These are phyloP conservation scores for Alfaro cultratus DNA, from an alignment of 2,797 vertebrate species.

Conservation along the genomic window DNA sequence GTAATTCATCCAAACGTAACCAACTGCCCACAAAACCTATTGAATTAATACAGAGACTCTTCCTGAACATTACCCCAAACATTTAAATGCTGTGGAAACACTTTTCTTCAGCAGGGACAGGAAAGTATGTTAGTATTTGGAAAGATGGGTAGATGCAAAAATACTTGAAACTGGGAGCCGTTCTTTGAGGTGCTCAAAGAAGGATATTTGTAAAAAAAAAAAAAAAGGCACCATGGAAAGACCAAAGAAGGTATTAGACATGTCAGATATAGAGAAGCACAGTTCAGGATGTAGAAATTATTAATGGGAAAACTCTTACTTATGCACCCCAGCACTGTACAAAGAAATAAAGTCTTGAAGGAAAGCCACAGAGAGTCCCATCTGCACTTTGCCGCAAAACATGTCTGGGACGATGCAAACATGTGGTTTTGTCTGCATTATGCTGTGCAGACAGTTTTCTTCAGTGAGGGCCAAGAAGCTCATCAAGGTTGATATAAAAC, in stretches of 20 bases:
- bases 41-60: not conserved
- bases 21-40: not conserved
- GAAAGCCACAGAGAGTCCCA: not conserved
- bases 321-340: not conserved
- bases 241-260: not conserved
- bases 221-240: not conserved
- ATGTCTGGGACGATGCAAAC: not conserved
- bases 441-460: not conserved
- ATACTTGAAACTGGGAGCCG: not conserved
- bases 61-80: not conserved
- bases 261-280: not conserved
- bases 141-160: not conserved
- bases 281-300: not conserved
- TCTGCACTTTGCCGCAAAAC: not conserved
- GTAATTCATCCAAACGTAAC: not conserved
- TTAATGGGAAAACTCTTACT: not conserved
- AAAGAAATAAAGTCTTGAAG: not conserved
- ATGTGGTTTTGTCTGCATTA: not conserved
- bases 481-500: not conserved
- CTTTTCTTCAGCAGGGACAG: not conserved
- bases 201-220: not conserved
- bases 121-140: not conserved
- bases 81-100: not conserved
- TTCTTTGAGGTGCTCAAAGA: not conserved
- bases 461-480: not conserved